phyloP scores from a whole-genome alignment of 2,888 invertebrate genomes.

The Eupelmus urozonus region DNA sequence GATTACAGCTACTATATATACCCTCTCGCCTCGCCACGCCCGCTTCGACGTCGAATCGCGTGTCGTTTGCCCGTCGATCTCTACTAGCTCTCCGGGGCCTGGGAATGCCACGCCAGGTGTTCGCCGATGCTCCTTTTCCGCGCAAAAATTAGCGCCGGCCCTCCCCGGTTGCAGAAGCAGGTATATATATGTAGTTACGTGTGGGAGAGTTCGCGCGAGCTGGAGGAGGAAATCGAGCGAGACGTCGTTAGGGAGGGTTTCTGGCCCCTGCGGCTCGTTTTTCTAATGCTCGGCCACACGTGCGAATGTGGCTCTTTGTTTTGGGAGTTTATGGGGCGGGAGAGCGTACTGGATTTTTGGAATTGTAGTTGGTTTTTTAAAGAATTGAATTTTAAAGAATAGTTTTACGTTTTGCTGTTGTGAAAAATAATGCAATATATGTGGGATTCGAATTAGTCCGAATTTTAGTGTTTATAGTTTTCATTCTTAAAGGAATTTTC shows the following conservation, averaged over 20 bases:
- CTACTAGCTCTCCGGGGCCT: not conserved
- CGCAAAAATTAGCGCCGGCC: slow-evolving; percentile 73
- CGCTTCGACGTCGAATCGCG: slow-evolving; percentile 70
- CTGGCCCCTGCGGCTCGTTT: not conserved
- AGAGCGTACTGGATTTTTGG: no score
- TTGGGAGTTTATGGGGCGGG: no score
- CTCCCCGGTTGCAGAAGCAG: slow-evolving; percentile 43
- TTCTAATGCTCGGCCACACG: slow-evolving; percentile 48
- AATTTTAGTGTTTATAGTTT: no score
- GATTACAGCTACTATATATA: not conserved
- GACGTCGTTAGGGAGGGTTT: slow-evolving; percentile 63
- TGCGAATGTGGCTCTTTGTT: slow-evolving; percentile 25
- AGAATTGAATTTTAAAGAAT: no score
- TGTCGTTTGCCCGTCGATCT: slow-evolving; percentile 77
- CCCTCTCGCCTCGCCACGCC: slow-evolving; percentile 14
- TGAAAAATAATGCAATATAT: no score
- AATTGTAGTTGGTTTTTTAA: no score
- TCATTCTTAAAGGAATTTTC: no score
- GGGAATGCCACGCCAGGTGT: slow-evolving; percentile 17
- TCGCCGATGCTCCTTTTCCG: slow-evolving; percentile 67
- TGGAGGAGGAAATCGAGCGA: slow-evolving; percentile 70
- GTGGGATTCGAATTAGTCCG: no score
- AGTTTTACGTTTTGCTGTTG: no score
- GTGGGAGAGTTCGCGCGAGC: slow-evolving; percentile 50
- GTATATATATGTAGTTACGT: slow-evolving; percentile 41